Base-by-base conservation (phyloP, 2,113 vertebrate species). In the Platysternon megacephalum region DNA sequence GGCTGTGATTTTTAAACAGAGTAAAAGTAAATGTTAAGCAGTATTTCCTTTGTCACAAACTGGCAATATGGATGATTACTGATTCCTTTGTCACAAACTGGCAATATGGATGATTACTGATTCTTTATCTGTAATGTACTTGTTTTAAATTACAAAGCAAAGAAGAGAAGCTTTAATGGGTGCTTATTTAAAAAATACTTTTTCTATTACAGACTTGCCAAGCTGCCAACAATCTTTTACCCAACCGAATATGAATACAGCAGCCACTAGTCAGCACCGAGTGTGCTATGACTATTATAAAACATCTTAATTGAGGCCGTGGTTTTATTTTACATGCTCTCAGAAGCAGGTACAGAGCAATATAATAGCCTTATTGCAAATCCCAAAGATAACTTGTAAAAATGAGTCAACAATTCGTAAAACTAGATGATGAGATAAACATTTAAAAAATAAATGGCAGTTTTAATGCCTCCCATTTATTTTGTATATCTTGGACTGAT, bases 1-100 rank as follows among this genome's bases (percentile, higher is more conserved):
- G 8, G 83, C 87, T 89, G 39, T 85, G 81, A 91, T 87, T 97
- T 96, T 89, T 94, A 72, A 72, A 22, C 10, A 72, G 65, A 39
- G 93, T 91, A 92, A 95, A 97, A 95, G 96, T 95, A 95, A 95
- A 97, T 93, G 74, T 85, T 85, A 68, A 95, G 55, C 89, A 94
- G 93, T 91, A 97, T 92, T 78, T 85, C 74, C 87, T 93, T 93
- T 88, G 84, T 84, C 95, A 95, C 65, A 87, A 92, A 84, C 42
- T 89, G 13, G 90, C 87, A 96, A 90, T 11, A 91, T 79, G 65
- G 91, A 92, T 53, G 58, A 81, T 89, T 92, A 93, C 81, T 74
- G 24, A 86, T 85, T 95, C 79, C n/a, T 85, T 79, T 85, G 22
- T 82, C 95, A 91, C 90, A 95, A 29, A 88, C 74, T 89, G 13